A percentile compares a stretch with the other conserved stretches of the same genome.
phyloP scores from a whole-genome alignment of 2,797 vertebrate species.

The Xenops minutus region DNA sequence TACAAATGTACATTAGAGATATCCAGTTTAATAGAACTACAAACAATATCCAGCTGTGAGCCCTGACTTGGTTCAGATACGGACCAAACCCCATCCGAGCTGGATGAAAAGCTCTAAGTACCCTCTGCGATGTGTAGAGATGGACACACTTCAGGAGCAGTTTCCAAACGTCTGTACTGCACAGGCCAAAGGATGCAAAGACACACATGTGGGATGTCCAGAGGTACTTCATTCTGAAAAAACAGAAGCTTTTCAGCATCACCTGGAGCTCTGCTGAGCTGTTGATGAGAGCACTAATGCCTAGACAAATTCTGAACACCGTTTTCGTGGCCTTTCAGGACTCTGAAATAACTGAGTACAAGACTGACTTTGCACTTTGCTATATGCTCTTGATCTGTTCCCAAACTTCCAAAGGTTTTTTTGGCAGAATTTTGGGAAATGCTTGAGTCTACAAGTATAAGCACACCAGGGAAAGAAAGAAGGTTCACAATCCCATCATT shows the following conservation, averaged over 20 bases:
- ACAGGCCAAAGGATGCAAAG: constrained; percentile 92
- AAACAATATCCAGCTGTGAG: background rate
- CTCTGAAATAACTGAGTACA: background rate
- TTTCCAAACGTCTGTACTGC: constrained; percentile 86
- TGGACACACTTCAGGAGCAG: constrained; percentile 77
- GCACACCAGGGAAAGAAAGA: background rate
- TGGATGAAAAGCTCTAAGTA: background rate
- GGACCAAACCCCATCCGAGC: background rate
- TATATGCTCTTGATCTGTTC: background rate
- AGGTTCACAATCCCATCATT: background rate
- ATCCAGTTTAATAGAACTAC: background rate
- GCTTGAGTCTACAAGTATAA: background rate
- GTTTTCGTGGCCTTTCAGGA: background rate
- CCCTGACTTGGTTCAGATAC: background rate
- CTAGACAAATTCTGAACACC: background rate
- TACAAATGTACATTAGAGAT: background rate
- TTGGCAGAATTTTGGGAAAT: background rate
- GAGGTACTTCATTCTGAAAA: constrained; percentile 93
- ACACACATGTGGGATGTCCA: constrained; percentile 97
- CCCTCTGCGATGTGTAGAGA: constrained; percentile 82
- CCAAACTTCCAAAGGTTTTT: background rate
- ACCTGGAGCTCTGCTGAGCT: background rate
- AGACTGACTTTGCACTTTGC: background rate
- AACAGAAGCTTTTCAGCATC: background rate
- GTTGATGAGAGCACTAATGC: background rate